These are phyloP conservation scores for Acanthaster planci DNA, from an alignment of 35 echinoderm and acorn worm genomes.

Conservation along the genomic window DNA sequence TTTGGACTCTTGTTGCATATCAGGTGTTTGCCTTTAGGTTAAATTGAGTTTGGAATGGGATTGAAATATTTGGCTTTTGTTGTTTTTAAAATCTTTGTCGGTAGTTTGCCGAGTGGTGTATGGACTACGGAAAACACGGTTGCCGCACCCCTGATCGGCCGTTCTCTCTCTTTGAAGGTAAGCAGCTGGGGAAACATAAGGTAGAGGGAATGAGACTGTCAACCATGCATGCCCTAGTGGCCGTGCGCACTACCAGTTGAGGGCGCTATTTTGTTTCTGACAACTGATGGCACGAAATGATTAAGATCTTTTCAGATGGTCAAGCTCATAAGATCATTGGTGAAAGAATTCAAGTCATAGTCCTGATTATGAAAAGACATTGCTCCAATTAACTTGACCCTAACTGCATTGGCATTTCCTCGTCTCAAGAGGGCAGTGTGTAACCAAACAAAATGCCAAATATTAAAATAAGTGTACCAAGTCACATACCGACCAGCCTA, in stretches of 20 bases:
- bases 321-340: too few relatives aligned
- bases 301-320: background rate
- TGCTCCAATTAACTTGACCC: background rate
- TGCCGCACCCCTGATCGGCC: conserved; percentile 73
- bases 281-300: too few relatives aligned
- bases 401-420: background rate
- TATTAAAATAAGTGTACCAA: too few relatives aligned
- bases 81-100: conserved; percentile 2
- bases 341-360: too few relatives aligned
- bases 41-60: too few relatives aligned
- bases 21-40: background rate
- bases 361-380: too few relatives aligned
- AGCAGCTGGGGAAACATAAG: background rate
- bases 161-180: conserved; percentile 94
- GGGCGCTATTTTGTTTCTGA: background rate
- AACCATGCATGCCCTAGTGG: background rate
- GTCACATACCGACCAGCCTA: too few relatives aligned
- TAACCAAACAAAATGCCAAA: too few relatives aligned
- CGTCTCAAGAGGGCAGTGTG: too few relatives aligned
- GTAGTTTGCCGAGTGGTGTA: conserved; percentile 95
- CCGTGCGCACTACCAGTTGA: background rate
- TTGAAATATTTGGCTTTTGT: too few relatives aligned
- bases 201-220: too few relatives aligned
- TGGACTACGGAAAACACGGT: conserved; percentile 92
- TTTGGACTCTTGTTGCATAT: background rate